A percentile compares a stretch with the other conserved stretches of the same genome.
phyloP scores from a whole-genome alignment of 2,797 vertebrate species.

The Apogon talboti region DNA sequence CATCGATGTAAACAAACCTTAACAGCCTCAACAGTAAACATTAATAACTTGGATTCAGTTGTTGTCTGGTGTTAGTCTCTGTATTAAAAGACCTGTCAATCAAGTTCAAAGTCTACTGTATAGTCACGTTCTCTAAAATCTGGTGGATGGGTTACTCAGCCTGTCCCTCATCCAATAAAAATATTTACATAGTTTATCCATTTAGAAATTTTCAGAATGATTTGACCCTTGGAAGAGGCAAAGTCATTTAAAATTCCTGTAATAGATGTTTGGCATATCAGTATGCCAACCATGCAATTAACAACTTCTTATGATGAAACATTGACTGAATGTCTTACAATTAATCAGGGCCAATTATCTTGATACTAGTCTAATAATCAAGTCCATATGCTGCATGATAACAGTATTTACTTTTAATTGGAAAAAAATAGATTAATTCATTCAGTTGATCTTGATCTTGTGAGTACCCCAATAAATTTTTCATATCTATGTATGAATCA shows the following conservation, averaged over 20 bases:
- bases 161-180: conserved; percentile 3
- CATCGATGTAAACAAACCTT: conserved; percentile 67
- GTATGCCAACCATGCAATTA: conserved; percentile 30
- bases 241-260: conserved; percentile 9
- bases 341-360: conserved; percentile 47
- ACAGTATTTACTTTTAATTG: conserved; percentile 36
- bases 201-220: not conserved
- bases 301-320: conserved; percentile 29
- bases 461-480: too few species aligned
- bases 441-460: conserved; percentile 11
- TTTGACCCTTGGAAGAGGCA: not conserved
- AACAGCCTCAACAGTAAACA: conserved; percentile 66
- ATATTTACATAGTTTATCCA: conserved; percentile 1
- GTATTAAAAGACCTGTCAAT: conserved; percentile 61
- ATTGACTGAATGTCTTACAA: conserved; percentile 18
- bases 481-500: conserved; percentile 1
- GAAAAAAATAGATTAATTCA: conserved; percentile 24
- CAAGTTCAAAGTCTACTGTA: conserved; percentile 30
- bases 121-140: conserved; percentile 12
- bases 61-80: conserved; percentile 40
- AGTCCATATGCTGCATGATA: conserved; percentile 35
- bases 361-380: conserved; percentile 40
- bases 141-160: not conserved
- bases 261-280: conserved; percentile 38
- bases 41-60: conserved; percentile 66